Percentiles rank a stretch among this genome's conserved stretches.
These are phyloP conservation scores for Oceanodroma tethys DNA, from an alignment of 2,113 vertebrate species.

Conservation along the genomic window DNA sequence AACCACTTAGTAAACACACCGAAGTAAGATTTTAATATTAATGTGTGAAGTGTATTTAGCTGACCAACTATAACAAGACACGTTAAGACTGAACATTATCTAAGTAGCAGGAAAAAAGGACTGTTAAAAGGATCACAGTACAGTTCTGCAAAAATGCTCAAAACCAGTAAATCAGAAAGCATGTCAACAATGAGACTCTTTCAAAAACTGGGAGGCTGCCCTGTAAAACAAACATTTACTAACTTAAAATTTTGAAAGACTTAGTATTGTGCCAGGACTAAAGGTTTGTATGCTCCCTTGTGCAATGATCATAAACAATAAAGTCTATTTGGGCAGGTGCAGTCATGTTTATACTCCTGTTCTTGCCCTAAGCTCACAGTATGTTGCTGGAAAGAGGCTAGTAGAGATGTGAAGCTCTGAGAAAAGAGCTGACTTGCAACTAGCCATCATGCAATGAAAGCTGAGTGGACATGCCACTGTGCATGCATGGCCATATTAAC, in stretches of 20 bases:
- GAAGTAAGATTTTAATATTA: background rate
- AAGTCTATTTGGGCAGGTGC: background rate
- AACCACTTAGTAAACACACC: background rate
- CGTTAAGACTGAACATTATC: background rate
- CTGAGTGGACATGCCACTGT: background rate
- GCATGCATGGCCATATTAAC: background rate
- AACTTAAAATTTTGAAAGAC: background rate
- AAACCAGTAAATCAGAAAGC: background rate
- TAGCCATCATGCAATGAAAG: background rate
- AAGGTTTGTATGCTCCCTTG: background rate
- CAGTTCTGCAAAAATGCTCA: background rate
- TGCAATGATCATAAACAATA: accelerated
- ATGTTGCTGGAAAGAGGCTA: background rate
- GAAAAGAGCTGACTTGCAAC: background rate
- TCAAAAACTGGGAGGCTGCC: background rate
- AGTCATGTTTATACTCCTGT: background rate
- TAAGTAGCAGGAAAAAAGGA: background rate
- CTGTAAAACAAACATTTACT: background rate
- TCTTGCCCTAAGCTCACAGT: background rate
- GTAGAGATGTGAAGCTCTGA: background rate
- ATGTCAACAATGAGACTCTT: background rate
- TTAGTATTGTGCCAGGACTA: background rate
- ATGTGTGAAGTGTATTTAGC: background rate
- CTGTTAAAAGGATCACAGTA: background rate
- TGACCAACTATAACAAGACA: background rate